Evolutionary conservation across 2,113 vertebrate species (phyloP).

Genomic region (Rafetus swinhoei): DNA sequence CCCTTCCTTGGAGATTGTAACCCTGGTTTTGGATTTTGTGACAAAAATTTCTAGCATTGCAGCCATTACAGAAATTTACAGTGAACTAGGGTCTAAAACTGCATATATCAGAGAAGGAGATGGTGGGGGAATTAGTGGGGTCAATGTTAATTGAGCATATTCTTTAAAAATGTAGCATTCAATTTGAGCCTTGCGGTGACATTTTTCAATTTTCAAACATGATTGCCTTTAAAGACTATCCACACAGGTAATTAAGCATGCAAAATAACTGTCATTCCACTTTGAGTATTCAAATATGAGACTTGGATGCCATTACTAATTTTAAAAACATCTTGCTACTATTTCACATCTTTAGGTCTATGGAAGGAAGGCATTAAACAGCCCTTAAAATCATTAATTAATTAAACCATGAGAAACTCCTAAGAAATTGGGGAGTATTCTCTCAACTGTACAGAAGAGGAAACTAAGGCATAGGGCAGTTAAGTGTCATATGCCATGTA

Average conservation of each 20-base stretch:
- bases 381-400: neutral
- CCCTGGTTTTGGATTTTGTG: neutral
- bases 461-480: neutral
- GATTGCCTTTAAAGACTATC: neutral
- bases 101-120: fast-evolving
- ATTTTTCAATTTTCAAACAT: neutral
- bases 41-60: neutral
- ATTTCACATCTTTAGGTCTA: neutral
- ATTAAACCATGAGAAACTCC: neutral
- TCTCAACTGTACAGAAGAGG: neutral
- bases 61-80: neutral
- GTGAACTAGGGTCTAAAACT: neutral
- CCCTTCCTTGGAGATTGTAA: neutral
- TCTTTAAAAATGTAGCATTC: neutral
- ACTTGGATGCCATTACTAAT: neutral
- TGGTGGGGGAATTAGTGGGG: neutral
- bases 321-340: fast-evolving
- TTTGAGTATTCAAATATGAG: neutral
- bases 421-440: neutral
- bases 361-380: neutral
- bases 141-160: neutral
- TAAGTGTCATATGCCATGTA: neutral
- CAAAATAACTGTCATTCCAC: neutral
- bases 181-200: neutral
- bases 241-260: neutral